These are phyloP conservation scores for Archocentrus centrarchus DNA, from an alignment of 2,113 vertebrate species.

Conservation along the genomic window DNA sequence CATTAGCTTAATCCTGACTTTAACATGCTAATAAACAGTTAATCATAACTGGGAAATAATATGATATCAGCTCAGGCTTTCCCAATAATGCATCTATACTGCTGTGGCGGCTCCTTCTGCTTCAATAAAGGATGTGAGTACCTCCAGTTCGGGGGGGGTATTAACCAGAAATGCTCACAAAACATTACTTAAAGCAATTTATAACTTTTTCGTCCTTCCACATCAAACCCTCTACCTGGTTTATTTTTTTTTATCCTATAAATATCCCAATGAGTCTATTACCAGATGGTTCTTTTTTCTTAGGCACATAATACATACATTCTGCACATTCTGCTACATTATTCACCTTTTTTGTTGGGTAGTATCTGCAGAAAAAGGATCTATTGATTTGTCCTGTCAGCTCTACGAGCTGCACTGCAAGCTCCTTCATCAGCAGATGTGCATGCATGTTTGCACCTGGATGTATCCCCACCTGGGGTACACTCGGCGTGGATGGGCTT, in stretches of 20 bases:
- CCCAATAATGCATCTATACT: background rate
- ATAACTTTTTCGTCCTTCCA: background rate
- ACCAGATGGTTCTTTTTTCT: slow-evolving; percentile 4
- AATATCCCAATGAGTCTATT: background rate
- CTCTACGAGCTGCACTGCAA: slow-evolving; percentile 34
- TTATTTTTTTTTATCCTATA: background rate
- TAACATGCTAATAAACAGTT: background rate
- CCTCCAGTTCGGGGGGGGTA: background rate
- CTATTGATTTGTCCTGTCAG: slow-evolving; percentile 38
- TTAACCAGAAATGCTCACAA: background rate
- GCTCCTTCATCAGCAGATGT: background rate
- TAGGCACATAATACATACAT: background rate
- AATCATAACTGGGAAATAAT: background rate
- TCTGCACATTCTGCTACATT: too few species aligned
- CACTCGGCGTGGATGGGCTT: background rate
- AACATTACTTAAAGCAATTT: background rate
- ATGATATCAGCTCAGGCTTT: background rate
- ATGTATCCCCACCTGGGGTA: background rate
- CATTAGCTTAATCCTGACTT: background rate
- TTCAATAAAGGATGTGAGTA: background rate
- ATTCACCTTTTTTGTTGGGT: background rate
- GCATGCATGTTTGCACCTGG: slow-evolving; percentile 18
- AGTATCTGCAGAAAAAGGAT: background rate
- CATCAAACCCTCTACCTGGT: background rate
- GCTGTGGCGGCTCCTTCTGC: background rate